A percentile compares a stretch with the other conserved stretches of the same genome.
These are phyloP conservation scores for Trididemnum clinides DNA, from an alignment of 23 tunicate species.

Conservation along the genomic window DNA sequence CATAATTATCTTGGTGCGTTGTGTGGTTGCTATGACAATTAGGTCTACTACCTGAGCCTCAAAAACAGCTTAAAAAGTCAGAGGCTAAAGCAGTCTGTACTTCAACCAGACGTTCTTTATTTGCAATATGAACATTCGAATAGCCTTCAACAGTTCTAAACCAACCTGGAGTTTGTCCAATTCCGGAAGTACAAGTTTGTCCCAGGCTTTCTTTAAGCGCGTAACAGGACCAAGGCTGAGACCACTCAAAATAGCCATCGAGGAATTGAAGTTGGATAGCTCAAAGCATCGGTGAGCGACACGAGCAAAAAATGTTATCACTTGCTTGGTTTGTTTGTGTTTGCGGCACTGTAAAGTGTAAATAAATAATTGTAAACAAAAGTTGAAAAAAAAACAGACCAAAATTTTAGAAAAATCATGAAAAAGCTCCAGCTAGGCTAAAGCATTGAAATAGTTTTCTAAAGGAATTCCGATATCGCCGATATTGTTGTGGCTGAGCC, in stretches of 20 bases:
- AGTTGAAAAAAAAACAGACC: too few species aligned
- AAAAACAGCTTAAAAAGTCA: neutral
- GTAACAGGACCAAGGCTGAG: slow-evolving; percentile 84
- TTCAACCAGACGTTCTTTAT: too few species aligned
- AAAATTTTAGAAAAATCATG: too few species aligned
- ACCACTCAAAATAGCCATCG: slow-evolving; percentile 92
- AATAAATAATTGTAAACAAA: too few species aligned
- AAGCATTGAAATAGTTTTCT: too few species aligned
- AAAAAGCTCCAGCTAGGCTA: too few species aligned
- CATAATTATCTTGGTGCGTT: too few species aligned
- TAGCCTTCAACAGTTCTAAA: neutral
- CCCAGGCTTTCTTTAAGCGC: slow-evolving; percentile 80
- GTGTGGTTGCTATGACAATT: too few species aligned
- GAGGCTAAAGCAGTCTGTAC: too few species aligned
- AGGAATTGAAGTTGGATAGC: slow-evolving; percentile 88
- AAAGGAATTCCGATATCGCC: too few species aligned
- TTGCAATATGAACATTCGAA: too few species aligned
- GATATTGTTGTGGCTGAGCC: too few species aligned
- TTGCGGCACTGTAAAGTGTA: slow-evolving; percentile 74
- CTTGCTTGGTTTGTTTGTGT: slow-evolving; percentile 78
- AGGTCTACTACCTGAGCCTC: neutral
- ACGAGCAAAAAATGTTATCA: slow-evolving; percentile 82
- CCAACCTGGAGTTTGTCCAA: slow-evolving; percentile 78
- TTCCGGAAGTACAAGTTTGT: slow-evolving; percentile 58
- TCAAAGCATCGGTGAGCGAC: slow-evolving; percentile 83